Evolutionary conservation across 2,797 vertebrate genomes (phyloP).

Genomic region (Alfaro cultratus): DNA sequence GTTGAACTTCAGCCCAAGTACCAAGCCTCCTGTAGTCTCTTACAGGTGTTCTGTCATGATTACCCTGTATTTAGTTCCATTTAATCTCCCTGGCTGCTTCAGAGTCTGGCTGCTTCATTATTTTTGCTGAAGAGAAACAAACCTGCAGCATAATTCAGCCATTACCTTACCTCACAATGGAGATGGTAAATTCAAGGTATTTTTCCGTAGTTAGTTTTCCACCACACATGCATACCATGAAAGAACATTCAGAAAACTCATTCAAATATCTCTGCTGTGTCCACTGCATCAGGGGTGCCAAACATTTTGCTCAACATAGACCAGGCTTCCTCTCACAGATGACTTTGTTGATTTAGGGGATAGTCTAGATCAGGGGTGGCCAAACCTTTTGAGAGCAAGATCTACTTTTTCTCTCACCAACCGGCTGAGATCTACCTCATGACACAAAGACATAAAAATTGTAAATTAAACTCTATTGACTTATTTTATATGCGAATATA

Average conservation of each 20-base stretch:
- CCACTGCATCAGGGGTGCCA: not conserved
- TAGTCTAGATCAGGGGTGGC: too few species aligned
- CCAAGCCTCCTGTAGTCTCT: not conserved
- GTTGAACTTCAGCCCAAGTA: too few species aligned
- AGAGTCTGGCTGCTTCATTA: not conserved
- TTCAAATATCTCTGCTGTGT: not conserved
- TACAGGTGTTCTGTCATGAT: not conserved
- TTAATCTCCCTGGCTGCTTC: not conserved
- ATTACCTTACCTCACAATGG: not conserved
- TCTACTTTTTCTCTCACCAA: too few species aligned
- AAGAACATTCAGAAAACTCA: too few species aligned
- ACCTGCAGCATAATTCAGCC: not conserved
- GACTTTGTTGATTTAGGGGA: not conserved
- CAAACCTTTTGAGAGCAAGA: too few species aligned
- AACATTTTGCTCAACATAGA: not conserved
- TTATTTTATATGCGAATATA: too few species aligned
- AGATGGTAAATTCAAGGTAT: not conserved
- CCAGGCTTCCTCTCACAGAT: not conserved
- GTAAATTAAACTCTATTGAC: too few species aligned
- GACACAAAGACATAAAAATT: too few species aligned
- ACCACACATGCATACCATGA: too few species aligned
- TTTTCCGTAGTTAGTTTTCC: too few species aligned
- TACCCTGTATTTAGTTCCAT: not conserved
- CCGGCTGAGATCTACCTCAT: too few species aligned
- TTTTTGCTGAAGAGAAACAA: not conserved